Evolutionary conservation across 2,888 invertebrate genomes (phyloP), one percentile per base, ranked within the genome.

Genomic region (Corythucha ciliata): DNA sequence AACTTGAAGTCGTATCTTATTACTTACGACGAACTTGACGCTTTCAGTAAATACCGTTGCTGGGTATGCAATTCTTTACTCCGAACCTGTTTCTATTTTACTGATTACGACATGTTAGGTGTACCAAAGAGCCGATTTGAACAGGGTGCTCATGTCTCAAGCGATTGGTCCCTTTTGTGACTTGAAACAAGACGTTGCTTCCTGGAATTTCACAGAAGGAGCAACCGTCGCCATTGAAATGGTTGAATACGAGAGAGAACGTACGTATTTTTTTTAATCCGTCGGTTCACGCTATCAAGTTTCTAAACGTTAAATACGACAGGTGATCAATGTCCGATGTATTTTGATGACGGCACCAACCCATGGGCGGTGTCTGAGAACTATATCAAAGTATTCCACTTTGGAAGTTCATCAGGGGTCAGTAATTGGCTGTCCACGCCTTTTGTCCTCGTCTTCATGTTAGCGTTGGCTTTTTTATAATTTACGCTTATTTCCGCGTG

Each of bases 241-340:
- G 78, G 80, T 83, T 59, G 96, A 91, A 70, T 89, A 87, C 63
- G 92, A 93, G 69, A 74, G 92, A 71, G 87, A 91, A 70, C 79
- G 92, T 81, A 70, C 75, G 78, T 71, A 33, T 39, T 24, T 40
- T 50, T 29, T 8, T n/a, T n/a, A n/a, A n/a, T n/a, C n/a, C n/a
- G n/a, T n/a, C n/a, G n/a, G n/a, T n/a, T n/a, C n/a, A n/a, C n/a
- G n/a, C n/a, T n/a, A n/a, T n/a, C n/a, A n/a, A n/a, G n/a, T n/a
- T n/a, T n/a, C n/a, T n/a, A n/a, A n/a, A n/a, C n/a, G n/a, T n/a
- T n/a, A n/a, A n/a, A 54, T 52, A 53, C 67, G 69, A 54, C 67
- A 81, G 81, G 81, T 61, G 96, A 97, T 72, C 88, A 90, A 64
- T 97, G 96, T 67, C 96, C 96, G 0, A 94, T 96, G 90, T 81